Evolutionary conservation across 2,888 invertebrate genomes (phyloP), one percentile per base, ranked within the genome.

Genomic region (Chrysodeixis includens): DNA sequence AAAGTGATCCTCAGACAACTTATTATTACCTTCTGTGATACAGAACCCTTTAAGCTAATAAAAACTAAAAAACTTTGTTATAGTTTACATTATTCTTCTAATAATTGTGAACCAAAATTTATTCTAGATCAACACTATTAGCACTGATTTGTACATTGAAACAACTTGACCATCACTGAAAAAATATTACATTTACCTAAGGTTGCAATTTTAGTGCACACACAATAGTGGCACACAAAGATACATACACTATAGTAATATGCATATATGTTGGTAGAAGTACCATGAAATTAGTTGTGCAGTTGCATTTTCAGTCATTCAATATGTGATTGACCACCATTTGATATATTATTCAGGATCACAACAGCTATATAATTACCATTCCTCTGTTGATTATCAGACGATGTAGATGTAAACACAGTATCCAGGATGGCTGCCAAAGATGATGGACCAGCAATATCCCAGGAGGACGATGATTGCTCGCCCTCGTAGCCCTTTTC

Each of bases 341-440:
- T 40, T n/a, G 7, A 40, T n/a, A 40, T n/a, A 40, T 40, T n/a
- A 40, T n/a, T 40, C 4, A 32, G 61, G 58, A 56, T 57, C 22
- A 30, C 52, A 63, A 57, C 44, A 60, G 20, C 8, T 51, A 46
- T 35, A 26, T 66, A 62, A 26, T 62, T 90, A 94, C 94, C 94
- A 89, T 89, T 92, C 79, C 90, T 90, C 59, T 88, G 86, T 76
- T 87, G 92, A 81, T 81, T 90, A 71, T 93, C 93, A 73, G 91
- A 89, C 56, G 95, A 94, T 65, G 96, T 94, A 69, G 96, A 96
- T 71, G 96, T 95, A 85, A 96, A 96, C 69, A 96, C 96, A 69
- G 96, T 96, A 85, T 96, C 96, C 76, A 96, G 93, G 85, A 96
- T 96, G 86, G 96, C 96, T 59, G 96, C 96, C 76, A 96, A 83